Conservation (phyloP, 1,140 invertebrate genomes). For the Drosophila saltans region DNA sequence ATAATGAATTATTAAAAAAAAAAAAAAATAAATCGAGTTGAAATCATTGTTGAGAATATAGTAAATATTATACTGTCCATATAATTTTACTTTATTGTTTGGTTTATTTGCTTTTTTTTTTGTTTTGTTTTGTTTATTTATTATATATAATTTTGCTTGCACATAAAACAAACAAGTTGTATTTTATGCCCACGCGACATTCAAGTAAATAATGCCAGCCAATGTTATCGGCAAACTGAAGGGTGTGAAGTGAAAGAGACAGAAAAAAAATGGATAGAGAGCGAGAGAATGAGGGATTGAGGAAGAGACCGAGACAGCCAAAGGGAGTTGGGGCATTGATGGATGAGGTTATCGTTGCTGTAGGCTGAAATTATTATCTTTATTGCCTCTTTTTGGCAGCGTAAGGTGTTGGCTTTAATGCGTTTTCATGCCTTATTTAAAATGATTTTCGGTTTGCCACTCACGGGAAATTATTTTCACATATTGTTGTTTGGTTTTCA, state of each 20-base stretch:
- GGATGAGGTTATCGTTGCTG: constrained; percentile 6
- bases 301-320: constrained; percentile 19
- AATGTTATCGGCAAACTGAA: constrained; percentile 35
- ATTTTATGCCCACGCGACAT: constrained; percentile 35
- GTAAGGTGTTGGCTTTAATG: constrained; percentile 64
- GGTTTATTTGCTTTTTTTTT: background rate
- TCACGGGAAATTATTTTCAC: constrained; percentile 66
- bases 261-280: background rate
- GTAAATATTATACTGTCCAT: background rate
- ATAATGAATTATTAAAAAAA: background rate
- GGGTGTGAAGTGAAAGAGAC: background rate
- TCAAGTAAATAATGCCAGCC: constrained; percentile 61
- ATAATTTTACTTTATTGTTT: constrained; percentile 7
- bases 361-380: constrained; percentile 36
- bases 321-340: constrained; percentile 13
- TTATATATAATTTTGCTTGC: constrained; percentile 35
- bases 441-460: constrained; percentile 70
- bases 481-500: constrained; percentile 54
- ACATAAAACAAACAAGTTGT: constrained; percentile 57
- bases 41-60: constrained; percentile 9
- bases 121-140: constrained; percentile 1
- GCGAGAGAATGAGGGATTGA: background rate
- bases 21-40: background rate
- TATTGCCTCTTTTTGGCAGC: constrained; percentile 36
- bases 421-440: constrained; percentile 78